Base-by-base conservation (phyloP, 2,113 vertebrate species). In the Etia nguti region DNA sequence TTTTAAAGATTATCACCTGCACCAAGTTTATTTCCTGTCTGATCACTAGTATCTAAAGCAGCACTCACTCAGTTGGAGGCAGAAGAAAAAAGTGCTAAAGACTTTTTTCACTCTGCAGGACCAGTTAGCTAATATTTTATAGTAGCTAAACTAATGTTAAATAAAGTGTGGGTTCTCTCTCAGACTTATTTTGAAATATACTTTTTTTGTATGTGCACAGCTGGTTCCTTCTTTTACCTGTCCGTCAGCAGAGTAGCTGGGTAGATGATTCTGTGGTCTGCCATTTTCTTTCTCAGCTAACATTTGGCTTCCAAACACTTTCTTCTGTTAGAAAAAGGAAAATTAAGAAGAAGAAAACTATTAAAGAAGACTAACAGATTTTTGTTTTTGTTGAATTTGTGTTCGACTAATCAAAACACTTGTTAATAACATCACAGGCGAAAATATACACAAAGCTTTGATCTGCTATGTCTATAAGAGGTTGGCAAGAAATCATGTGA, bases 281-380 rank as follows among this genome's bases (percentile, higher is more conserved):
- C 80, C 2, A 46, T 90, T 94, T 86, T 93, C 92, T 86, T 91
- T 95, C 18, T 92, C 92, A 3, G 65, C 46, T 9, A 80, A 84
- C 4, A 48, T 20, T 41, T 95, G 94, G 82, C 88, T 89, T 83
- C 93, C 94, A 59, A 94, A 77, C 41, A 93, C 85, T 70, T 93
- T 95, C 84, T 89, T 93, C 95, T 96, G 93, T 81, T 83, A 57
- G 0, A 75, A 10, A 79, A 80, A 90, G 34, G 75, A n/a, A 80
- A 87, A 31, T 0, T 41, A 10, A 38, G 10, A 56, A 75, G 2
- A 15, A 57, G 2, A 5, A n/a, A 29, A 18, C 2, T 6, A n/a
- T 77, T 52, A 77, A 29, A 77, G 10, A 77, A 5, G 8, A 48
- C 6, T 15, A 13, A 18, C 26, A 77, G 4, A 50, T 77, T 77